A percentile compares a stretch with the other conserved stretches of the same genome.
Conservation (phyloP, 2,888 invertebrate genomes). For the Lordiphosa fenestrarum region DNA sequence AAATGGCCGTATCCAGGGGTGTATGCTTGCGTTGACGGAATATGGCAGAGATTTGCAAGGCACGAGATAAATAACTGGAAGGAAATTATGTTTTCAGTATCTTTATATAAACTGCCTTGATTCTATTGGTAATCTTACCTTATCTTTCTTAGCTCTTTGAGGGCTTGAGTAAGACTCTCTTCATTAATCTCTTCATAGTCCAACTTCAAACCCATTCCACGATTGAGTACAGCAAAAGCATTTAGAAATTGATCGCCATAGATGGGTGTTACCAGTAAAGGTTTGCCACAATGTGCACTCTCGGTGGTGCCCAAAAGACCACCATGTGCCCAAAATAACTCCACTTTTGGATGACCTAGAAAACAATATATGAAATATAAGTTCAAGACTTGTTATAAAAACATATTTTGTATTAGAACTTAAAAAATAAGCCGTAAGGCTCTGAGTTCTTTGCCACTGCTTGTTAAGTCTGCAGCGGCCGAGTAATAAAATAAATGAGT, state of each 20-base stretch:
- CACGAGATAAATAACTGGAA: conserved; percentile 70
- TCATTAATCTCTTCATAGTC: conserved; percentile 83
- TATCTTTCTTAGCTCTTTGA: conserved; percentile 82
- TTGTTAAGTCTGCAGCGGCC: too few relatives aligned
- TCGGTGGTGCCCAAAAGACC: conserved; percentile 86
- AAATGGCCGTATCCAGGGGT: conserved; percentile 82
- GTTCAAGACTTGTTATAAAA: too few relatives aligned
- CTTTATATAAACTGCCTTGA: too few relatives aligned
- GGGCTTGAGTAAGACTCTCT: conserved; percentile 82
- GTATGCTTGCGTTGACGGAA: conserved; percentile 82
- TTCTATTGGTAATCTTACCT: conserved; percentile 80
- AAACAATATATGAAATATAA: too few relatives aligned
- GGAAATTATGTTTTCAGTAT: not conserved
- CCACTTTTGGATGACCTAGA: conserved; percentile 85
- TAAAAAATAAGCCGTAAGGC: too few relatives aligned
- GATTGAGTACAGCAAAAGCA: conserved; percentile 83
- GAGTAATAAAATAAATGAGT: too few relatives aligned
- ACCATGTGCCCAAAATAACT: conserved; percentile 85
- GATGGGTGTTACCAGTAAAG: conserved; percentile 85
- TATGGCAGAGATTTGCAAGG: conserved; percentile 80
- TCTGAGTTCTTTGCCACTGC: too few relatives aligned
- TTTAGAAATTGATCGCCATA: conserved; percentile 87
- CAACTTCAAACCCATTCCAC: conserved; percentile 83
- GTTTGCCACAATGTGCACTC: conserved; percentile 85
- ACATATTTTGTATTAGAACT: too few relatives aligned